A percentile compares a stretch with the other conserved stretches of the same genome.
phyloP scores from a whole-genome alignment of 1,140 invertebrate species.

The Campoletis sonorensis region DNA sequence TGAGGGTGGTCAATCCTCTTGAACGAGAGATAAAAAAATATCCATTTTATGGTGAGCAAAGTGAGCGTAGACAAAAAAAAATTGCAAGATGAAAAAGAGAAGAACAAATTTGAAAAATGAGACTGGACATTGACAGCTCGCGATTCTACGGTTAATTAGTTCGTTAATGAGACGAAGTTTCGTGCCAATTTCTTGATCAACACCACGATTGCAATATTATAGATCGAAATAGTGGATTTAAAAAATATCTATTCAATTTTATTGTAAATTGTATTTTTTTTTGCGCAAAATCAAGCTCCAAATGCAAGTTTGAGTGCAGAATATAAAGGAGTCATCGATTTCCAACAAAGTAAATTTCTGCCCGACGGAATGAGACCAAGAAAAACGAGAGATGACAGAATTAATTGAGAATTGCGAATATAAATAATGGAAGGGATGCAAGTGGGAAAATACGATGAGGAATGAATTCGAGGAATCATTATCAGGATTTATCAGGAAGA shows the following conservation, averaged over 20 bases:
- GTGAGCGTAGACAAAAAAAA: background rate
- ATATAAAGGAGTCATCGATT: background rate
- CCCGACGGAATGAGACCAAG: background rate
- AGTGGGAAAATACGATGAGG: background rate
- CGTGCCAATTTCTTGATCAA: too few species aligned
- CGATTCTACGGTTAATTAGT: too few species aligned
- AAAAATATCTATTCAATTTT: too few species aligned
- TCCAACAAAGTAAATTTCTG: background rate
- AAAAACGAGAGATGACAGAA: background rate
- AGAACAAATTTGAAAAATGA: background rate
- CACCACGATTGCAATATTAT: too few species aligned
- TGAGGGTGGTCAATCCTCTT: conserved; percentile 2
- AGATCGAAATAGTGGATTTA: too few species aligned
- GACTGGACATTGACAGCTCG: too few species aligned
- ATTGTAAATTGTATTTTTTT: too few species aligned
- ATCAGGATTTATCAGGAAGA: conserved; percentile 28
- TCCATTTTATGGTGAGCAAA: background rate
- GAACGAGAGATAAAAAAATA: conserved; percentile 1
- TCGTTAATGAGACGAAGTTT: too few species aligned
- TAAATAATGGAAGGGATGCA: background rate
- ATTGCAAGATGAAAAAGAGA: background rate
- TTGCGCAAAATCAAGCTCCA: too few species aligned
- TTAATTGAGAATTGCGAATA: background rate
- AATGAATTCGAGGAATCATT: conserved; percentile 28
- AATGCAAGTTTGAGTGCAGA: background rate